A percentile compares a stretch with the other conserved stretches of the same genome.
Evolutionary conservation across 2,888 invertebrate species (phyloP).

Genomic region (Argyresthia albistria): DNA sequence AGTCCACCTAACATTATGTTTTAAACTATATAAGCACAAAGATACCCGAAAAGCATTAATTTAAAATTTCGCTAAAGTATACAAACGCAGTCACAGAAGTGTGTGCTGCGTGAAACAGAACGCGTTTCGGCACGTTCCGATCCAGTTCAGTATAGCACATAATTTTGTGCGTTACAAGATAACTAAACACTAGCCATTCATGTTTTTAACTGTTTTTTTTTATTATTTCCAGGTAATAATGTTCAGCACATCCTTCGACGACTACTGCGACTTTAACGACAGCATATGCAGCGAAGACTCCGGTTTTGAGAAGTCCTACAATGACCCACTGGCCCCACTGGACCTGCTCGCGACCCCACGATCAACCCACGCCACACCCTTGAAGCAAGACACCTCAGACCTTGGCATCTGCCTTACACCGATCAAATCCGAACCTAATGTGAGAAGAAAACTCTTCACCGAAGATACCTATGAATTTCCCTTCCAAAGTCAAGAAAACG

Average conservation of each 20-base stretch:
- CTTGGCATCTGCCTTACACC: constrained; percentile 44
- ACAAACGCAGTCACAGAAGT: too few relatives aligned
- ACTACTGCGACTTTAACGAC: constrained; percentile 63
- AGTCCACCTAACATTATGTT: too few relatives aligned
- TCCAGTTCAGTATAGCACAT: too few relatives aligned
- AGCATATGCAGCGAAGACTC: constrained; percentile 81
- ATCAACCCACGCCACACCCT: constrained; percentile 34
- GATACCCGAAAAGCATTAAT: too few relatives aligned
- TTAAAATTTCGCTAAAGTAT: too few relatives aligned
- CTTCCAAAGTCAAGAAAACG: constrained; percentile 29
- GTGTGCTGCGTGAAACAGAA: too few relatives aligned
- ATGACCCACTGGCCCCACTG: constrained; percentile 37
- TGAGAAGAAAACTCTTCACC: constrained; percentile 56
- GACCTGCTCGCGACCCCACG: constrained; percentile 33
- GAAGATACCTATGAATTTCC: constrained; percentile 36
- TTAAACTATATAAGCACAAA: too few relatives aligned
- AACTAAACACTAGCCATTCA: too few relatives aligned
- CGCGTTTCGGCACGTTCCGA: too few relatives aligned
- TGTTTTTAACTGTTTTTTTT: too few relatives aligned
- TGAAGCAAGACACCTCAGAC: constrained; percentile 43
- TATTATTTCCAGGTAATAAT: constrained; percentile 19
- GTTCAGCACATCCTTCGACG: constrained; percentile 54
- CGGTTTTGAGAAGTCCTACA: constrained; percentile 78
- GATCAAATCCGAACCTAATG: constrained; percentile 32
- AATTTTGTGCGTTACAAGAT: too few relatives aligned